Conservation (phyloP, 23 tunicate species). For the Ascidia mentula region DNA sequence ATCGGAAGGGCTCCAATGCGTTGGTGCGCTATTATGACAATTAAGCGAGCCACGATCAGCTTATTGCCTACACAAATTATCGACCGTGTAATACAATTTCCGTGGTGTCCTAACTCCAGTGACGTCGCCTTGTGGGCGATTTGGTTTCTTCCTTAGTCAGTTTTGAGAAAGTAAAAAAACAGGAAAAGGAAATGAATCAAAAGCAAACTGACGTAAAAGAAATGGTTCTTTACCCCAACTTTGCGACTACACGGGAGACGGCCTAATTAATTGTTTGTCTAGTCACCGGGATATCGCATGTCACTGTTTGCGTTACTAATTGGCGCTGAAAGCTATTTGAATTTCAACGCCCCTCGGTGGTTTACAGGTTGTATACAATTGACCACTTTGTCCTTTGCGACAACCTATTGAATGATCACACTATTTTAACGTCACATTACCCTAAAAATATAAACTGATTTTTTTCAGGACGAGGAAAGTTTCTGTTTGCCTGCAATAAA, state of each 20-base stretch:
- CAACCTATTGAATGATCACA: background rate
- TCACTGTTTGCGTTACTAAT: constrained; percentile 3
- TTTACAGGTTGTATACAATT: background rate
- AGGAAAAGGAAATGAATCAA: background rate
- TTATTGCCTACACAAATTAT: background rate
- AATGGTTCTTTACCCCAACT: background rate
- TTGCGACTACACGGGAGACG: background rate
- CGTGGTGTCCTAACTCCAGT: background rate
- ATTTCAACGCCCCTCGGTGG: background rate
- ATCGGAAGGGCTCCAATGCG: background rate
- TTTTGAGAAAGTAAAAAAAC: background rate
- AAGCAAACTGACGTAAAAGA: background rate
- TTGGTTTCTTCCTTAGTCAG: background rate
- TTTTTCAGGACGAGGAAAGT: constrained; percentile 38
- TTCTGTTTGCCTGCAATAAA: constrained; percentile 71
- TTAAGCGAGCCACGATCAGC: constrained; percentile 5
- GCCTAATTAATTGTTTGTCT: background rate
- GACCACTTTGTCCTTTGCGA: constrained; percentile 7
- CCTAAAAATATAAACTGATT: background rate
- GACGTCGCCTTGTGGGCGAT: background rate
- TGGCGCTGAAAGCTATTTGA: background rate
- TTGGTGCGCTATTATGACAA: constrained; percentile 12
- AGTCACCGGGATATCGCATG: background rate
- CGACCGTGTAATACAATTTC: constrained; percentile 1
- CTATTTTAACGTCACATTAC: background rate